Base-by-base conservation (phyloP, 2,797 vertebrate genomes). In the Enteromius viviparus region DNA sequence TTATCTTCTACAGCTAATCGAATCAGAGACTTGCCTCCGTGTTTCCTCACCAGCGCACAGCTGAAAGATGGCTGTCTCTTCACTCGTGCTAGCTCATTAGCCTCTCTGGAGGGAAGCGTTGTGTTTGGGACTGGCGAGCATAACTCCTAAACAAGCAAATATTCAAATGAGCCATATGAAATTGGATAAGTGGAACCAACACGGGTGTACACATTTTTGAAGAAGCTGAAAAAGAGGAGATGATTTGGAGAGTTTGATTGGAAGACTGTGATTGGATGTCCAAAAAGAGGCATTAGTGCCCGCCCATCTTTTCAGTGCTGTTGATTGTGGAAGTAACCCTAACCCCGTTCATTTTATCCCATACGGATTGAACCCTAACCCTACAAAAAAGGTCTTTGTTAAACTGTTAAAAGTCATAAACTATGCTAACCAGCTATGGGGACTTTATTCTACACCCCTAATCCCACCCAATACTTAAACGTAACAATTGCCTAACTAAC, bases 41-140 rank as follows among this genome's bases (percentile, higher is more conserved):
- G 65, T 76, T 76, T 62, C 37, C 53, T 69, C 58, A 29, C 47
- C 58, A 64, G 17, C 11, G 55, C 42, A 26, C 68, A 53, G 64
- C 68, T 81, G 53, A 72, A 64, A n/a, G 75, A 71, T 70, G 10
- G 14, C 75, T 66, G 26, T 5, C 62, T 21, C 34, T 42, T 78
- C 76, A 69, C 71, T 47, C 32, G 66, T 83, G 65, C 60, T 14
- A 78, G 45, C 29, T 58, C 65, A 75, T 80, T 76, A 83, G 70
- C 29, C 53, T 65, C 47, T 78, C 55, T 45, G 47, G 34, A 65
- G 29, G 62, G 66, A 32, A 58, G 75, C 5, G 14, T 15, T 40
- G 7, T 15, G 47, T 37, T 68, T 68, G n/a, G 26, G 65, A 68
- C 32, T 14, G 82, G 53, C 29, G 42, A 65, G 40, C 32, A 53